Conservation (phyloP, 2,113 vertebrate genomes). For the Nansenia antarctica region DNA sequence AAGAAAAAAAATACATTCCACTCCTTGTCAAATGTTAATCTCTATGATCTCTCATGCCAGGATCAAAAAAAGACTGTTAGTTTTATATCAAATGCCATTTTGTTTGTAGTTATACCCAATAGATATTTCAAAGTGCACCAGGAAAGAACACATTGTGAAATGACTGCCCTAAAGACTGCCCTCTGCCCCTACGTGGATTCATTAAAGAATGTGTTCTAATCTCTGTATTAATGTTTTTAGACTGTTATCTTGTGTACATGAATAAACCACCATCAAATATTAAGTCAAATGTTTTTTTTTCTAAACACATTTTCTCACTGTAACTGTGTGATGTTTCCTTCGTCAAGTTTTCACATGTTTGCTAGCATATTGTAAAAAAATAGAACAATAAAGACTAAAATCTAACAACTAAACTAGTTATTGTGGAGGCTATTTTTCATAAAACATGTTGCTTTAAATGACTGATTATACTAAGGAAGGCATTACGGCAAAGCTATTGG, state of each 20-base stretch:
- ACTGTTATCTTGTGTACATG: slow-evolving; percentile 78
- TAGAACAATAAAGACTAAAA: slow-evolving; percentile 74
- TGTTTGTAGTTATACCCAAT: slow-evolving; percentile 71
- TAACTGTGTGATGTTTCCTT: slow-evolving; percentile 69
- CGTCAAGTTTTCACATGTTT: slow-evolving; percentile 71
- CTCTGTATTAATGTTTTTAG: slow-evolving; percentile 81
- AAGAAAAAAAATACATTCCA: slow-evolving; percentile 60
- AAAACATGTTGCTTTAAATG: background rate
- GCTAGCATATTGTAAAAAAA: slow-evolving; percentile 71
- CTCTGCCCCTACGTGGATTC: slow-evolving; percentile 43
- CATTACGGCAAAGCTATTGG: slow-evolving; percentile 32
- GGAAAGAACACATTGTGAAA: slow-evolving; percentile 67
- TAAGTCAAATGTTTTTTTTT: slow-evolving; percentile 49
- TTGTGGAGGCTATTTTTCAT: slow-evolving; percentile 38
- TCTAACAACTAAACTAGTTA: slow-evolving; percentile 62
- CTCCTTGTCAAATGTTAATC: slow-evolving; percentile 54
- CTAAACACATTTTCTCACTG: slow-evolving; percentile 56
- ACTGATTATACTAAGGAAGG: background rate
- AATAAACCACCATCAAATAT: slow-evolving; percentile 63
- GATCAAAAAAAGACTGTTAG: slow-evolving; percentile 67
- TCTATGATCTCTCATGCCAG: slow-evolving; percentile 47
- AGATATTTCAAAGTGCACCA: slow-evolving; percentile 69
- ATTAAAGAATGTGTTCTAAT: slow-evolving; percentile 67
- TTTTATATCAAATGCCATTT: slow-evolving; percentile 75
- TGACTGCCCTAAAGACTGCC: slow-evolving; percentile 66